These are phyloP conservation scores for Coleophora deauratella DNA, from an alignment of 2,888 invertebrate species.

Conservation along the genomic window DNA sequence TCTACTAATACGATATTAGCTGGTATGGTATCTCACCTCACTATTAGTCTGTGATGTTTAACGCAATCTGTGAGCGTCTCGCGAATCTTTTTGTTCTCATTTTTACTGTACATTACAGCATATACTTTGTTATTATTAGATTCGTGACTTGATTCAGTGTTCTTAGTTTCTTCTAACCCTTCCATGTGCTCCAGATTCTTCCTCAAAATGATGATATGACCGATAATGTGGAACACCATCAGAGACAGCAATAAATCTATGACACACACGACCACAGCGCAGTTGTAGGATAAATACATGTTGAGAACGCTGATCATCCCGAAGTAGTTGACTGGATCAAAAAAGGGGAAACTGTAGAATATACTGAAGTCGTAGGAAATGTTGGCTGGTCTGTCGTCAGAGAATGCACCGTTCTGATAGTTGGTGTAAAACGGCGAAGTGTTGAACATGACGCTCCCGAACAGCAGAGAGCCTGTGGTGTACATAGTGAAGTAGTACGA, in stretches of 20 bases:
- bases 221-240: slow-evolving; percentile 12
- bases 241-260: slow-evolving; percentile 5
- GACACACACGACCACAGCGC: background rate
- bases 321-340: background rate
- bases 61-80: slow-evolving; percentile 1
- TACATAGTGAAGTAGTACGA: slow-evolving; percentile 1
- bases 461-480: background rate
- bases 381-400: background rate
- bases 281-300: background rate
- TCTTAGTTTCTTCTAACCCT: background rate
- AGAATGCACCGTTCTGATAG: background rate
- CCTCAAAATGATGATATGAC: slow-evolving; percentile 4
- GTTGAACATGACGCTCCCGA: background rate
- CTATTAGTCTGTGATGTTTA: slow-evolving; percentile 7
- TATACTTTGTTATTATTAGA: background rate
- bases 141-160: background rate
- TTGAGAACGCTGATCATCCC: background rate
- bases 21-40: no score
- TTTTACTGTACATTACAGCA: background rate
- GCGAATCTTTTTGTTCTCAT: slow-evolving; percentile 3
- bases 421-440: slow-evolving; percentile 1
- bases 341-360: background rate
- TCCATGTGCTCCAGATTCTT: slow-evolving; percentile 4
- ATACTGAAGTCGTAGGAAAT: background rate
- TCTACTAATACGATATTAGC: no score